Conservation (phyloP, 2,113 vertebrate genomes). For the mouse (Mus musculus) region DNA sequence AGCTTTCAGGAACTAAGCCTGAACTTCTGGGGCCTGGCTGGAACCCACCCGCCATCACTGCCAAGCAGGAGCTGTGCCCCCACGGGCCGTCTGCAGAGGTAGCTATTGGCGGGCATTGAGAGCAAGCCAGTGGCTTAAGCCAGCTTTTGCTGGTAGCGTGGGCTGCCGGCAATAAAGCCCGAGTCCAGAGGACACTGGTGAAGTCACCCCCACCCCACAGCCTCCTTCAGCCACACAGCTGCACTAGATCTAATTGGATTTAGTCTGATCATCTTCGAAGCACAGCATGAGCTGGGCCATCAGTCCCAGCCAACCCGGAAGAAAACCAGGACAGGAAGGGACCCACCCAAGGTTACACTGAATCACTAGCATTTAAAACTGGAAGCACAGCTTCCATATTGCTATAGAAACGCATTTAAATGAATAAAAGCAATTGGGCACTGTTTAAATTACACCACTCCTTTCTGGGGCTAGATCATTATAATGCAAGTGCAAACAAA, state of each 20-base stretch:
- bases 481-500: conserved; percentile 30
- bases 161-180: neutral
- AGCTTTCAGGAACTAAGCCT: conserved; percentile 47
- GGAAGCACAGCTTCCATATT: neutral
- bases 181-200: neutral
- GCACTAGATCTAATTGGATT: neutral
- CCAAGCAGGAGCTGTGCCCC: conserved; percentile 60
- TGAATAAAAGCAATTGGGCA: conserved; percentile 19
- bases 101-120: neutral
- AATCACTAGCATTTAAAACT: conserved; percentile 42
- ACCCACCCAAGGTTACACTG: neutral
- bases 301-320: neutral
- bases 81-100: conserved; percentile 15
- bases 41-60: conserved; percentile 25
- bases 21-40: conserved; percentile 29
- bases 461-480: conserved; percentile 28
- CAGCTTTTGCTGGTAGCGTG: neutral
- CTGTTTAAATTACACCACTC: conserved; percentile 50
- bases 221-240: neutral
- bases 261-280: neutral
- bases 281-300: neutral
- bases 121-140: neutral
- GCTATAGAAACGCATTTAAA: conserved; percentile 39
- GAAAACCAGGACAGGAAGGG: neutral
- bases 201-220: fast-evolving